Percentiles rank a stretch among this genome's conserved stretches.
Conservation (phyloP, 2,888 invertebrate genomes). For the Drosophila prostipennis region DNA sequence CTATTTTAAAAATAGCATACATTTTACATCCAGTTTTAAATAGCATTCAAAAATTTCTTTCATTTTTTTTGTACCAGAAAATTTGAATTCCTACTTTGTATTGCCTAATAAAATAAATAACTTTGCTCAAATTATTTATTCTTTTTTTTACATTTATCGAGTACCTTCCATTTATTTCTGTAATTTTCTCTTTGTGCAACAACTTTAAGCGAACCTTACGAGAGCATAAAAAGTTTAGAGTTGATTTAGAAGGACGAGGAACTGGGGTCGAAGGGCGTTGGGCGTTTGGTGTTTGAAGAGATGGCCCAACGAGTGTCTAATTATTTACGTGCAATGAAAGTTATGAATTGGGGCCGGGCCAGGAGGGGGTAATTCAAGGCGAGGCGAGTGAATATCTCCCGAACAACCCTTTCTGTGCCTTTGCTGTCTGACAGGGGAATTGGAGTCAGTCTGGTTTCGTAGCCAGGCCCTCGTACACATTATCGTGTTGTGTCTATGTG, state of each 20-base stretch:
- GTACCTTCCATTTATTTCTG: neutral
- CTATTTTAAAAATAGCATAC: too few species aligned
- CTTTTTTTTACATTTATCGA: too few species aligned
- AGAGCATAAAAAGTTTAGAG: slow-evolving; percentile 62
- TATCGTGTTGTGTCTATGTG: slow-evolving; percentile 35
- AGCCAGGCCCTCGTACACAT: slow-evolving; percentile 35
- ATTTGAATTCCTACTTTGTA: too few species aligned
- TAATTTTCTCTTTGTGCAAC: neutral
- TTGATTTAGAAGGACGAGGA: slow-evolving; percentile 38
- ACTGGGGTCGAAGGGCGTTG: neutral
- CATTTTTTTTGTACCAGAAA: too few species aligned
- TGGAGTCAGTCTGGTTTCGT: slow-evolving; percentile 24
- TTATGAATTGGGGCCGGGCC: slow-evolving; percentile 31
- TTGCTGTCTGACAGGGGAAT: slow-evolving; percentile 16
- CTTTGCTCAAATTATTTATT: too few species aligned
- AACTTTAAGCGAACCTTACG: slow-evolving; percentile 12
- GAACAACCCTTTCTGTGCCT: slow-evolving; percentile 14
- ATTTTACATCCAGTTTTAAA: too few species aligned
- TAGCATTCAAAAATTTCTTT: too few species aligned
- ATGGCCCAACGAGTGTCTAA: slow-evolving; percentile 42
- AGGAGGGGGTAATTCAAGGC: neutral
- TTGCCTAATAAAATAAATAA: too few species aligned
- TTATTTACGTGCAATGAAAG: slow-evolving; percentile 49
- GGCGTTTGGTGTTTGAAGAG: slow-evolving; percentile 27
- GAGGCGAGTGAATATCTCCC: neutral